phyloP scores from a whole-genome alignment of 1,140 invertebrate genomes.

The Saccostrea echinata region DNA sequence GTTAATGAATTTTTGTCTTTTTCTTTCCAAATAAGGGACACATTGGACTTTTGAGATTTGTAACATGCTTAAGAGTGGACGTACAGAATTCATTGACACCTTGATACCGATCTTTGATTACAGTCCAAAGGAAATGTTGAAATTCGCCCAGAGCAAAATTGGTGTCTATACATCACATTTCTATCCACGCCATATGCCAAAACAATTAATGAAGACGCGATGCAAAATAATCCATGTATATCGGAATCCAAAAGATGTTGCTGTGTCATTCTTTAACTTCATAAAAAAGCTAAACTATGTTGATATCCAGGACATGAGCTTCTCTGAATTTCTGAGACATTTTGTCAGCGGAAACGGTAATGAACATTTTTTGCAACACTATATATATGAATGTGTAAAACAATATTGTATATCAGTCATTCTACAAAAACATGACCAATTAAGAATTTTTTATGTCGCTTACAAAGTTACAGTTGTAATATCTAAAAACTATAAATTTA shows the following conservation, averaged over 20 bases:
- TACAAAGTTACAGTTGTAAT: no score
- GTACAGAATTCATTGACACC: no score
- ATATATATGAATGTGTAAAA: not conserved
- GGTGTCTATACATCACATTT: not conserved
- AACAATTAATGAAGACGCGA: not conserved
- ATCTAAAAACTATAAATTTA: no score
- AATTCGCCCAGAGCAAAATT: no score
- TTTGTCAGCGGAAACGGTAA: not conserved
- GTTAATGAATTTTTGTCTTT: no score
- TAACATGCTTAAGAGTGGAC: no score
- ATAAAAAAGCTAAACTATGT: no score
- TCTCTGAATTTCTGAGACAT: not conserved
- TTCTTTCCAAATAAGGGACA: not conserved
- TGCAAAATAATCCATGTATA: conserved; percentile 1
- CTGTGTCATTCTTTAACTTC: not conserved
- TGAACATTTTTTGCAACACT: not conserved
- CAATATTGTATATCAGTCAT: not conserved
- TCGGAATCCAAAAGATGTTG: conserved; percentile 24
- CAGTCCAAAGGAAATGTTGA: no score
- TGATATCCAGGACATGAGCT: no score
- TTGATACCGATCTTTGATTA: no score
- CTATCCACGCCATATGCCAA: not conserved
- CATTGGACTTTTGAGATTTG: no score
- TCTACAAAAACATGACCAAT: not conserved
- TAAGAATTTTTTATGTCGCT: no score